Base-by-base conservation (phyloP, 92 coral and sea anemone genomes). In the Palythoa grandiflora region DNA sequence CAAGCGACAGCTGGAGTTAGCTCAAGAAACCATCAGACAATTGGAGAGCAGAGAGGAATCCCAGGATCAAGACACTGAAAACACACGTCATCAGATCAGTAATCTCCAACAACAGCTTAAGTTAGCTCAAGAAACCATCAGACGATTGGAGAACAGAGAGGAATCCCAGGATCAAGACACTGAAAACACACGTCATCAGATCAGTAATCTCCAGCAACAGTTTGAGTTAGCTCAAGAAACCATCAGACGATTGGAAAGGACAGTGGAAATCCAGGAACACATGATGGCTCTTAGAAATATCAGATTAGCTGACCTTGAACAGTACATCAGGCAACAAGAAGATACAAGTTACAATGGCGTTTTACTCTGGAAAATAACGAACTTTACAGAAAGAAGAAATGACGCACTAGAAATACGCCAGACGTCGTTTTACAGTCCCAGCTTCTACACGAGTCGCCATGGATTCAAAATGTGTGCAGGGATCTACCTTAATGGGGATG, bases 401-500 rank as follows among this genome's bases (percentile, higher is more conserved):
- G 83, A 73, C 19, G 89, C 89, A 9, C 50, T 1, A 28, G 16
- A 1, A 28, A 15, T 13, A 57, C 15, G 16, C 3, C 63, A 57
- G n/a, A 57, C n/a, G n/a, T 16, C 63, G 12, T 57, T 71, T 14
- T 71, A 37, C 44, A 71, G 75, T 8, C 16, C 50, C 40, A 17
- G 75, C 40, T 71, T 71, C 14, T 71, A 4, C 75, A 71, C 75
- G 14, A 71, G 75, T 57, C 63, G 63, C 63, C 63, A 7, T 57
- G 63, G 63, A 57, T 57, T 8, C 92, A 92, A 92, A 39, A 92
- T 94, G 95, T 88, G 97, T 77, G 93, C 97, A 17, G 93, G 97
- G 68, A 88, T 94, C 60, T 92, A 92, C 73, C 68, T 94, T 12
- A 92, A 94, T 19, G 97, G 97, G 0, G 97, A 94, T 78, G 97